A percentile compares a stretch with the other conserved stretches of the same genome.
Evolutionary conservation across 2,888 invertebrate genomes (phyloP).

Genomic region (Archaeoteleia sp.): DNA sequence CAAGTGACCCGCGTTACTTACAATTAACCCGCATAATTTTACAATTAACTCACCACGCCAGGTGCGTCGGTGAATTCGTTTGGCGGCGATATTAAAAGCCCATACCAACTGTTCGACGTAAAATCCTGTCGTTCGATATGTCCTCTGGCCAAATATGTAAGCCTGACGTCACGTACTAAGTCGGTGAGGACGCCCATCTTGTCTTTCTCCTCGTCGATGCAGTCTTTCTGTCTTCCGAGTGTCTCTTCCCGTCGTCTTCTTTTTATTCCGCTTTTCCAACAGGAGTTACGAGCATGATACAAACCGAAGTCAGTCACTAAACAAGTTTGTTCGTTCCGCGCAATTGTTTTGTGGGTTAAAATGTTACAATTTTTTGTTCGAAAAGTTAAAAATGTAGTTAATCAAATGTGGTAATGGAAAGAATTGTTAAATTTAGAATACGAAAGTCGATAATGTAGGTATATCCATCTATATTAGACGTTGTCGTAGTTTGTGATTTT

Average conservation of each 20-base stretch:
- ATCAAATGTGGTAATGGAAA: too few relatives aligned
- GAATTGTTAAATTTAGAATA: too few relatives aligned
- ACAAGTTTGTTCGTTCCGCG: too few relatives aligned
- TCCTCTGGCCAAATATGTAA: conserved; percentile 73
- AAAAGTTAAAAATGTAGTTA: too few relatives aligned
- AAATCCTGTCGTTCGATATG: conserved; percentile 66
- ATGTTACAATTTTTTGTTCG: too few relatives aligned
- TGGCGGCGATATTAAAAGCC: conserved; percentile 41
- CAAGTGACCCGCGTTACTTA: too few relatives aligned
- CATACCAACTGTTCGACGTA: conserved; percentile 38
- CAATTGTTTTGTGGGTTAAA: too few relatives aligned
- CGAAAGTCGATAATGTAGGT: too few relatives aligned
- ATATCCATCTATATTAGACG: too few relatives aligned
- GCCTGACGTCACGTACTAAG: conserved; percentile 71
- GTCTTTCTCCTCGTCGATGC: conserved; percentile 47
- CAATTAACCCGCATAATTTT: too few relatives aligned
- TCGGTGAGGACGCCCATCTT: conserved; percentile 71
- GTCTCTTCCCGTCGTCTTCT: conserved; percentile 30
- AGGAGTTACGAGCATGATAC: background rate
- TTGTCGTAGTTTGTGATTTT: too few relatives aligned
- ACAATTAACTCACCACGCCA: too few relatives aligned
- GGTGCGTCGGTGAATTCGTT: conserved; percentile 29
- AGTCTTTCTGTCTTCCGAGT: conserved; percentile 39
- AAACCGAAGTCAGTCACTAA: background rate
- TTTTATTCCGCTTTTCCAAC: conserved; percentile 21